Conservation (phyloP, 1,140 invertebrate genomes). For the Platorchestia sp. region DNA sequence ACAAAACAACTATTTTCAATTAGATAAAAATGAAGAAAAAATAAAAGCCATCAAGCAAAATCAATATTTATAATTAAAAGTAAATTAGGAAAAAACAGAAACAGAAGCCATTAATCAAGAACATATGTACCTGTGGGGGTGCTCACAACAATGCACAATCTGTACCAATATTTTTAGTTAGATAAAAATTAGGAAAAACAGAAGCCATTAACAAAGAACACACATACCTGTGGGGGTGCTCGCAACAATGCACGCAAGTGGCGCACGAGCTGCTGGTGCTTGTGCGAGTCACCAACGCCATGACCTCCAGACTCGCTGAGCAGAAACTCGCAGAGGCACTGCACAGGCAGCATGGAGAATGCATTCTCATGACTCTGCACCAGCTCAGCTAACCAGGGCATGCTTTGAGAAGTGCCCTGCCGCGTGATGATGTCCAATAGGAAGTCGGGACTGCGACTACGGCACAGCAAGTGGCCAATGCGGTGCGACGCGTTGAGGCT, state of each 20-base stretch:
- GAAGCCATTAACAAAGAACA: not conserved
- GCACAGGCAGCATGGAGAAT: slow-evolving; percentile 88
- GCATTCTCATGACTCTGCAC: slow-evolving; percentile 92
- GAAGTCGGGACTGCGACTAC: slow-evolving; percentile 91
- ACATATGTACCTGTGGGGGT: no score
- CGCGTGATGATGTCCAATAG: slow-evolving; percentile 91
- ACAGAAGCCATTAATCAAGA: no score
- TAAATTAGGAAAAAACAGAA: no score
- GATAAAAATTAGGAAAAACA: not conserved
- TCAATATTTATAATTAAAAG: no score
- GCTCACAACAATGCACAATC: no score
- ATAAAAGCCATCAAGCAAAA: no score
- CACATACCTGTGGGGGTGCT: slow-evolving; percentile 71
- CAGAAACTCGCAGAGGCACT: slow-evolving; percentile 96
- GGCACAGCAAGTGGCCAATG: slow-evolving; percentile 91
- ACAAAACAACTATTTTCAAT: no score
- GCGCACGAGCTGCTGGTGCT: slow-evolving; percentile 83
- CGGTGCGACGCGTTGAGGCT: slow-evolving; percentile 82
- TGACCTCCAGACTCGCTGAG: slow-evolving; percentile 76
- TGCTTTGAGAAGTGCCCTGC: slow-evolving; percentile 84
- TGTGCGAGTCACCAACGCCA: slow-evolving; percentile 73
- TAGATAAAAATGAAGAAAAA: no score
- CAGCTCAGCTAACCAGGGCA: slow-evolving; percentile 96
- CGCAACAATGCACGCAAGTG: slow-evolving; percentile 78
- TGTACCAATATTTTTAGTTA: no score